Evolutionary conservation across 1,140 invertebrate genomes (phyloP).

Genomic region (Hestina assimilis): DNA sequence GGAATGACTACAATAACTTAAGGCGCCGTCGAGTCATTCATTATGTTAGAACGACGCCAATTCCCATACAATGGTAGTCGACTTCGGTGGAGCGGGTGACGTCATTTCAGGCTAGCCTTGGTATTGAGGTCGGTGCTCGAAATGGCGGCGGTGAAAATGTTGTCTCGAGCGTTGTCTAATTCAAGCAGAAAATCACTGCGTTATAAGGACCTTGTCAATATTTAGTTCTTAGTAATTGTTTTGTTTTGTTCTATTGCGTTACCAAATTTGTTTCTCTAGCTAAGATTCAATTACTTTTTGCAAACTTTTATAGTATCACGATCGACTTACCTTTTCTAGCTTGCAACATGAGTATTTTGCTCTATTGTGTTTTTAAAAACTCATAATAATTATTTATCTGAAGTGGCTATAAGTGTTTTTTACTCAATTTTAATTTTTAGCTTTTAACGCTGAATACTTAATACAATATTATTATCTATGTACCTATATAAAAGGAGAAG

Average conservation of each 20-base stretch:
- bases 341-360: too few species aligned
- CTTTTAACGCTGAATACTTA: too few species aligned
- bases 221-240: background rate
- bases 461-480: too few species aligned
- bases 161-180: conserved; percentile 45
- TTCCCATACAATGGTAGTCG: conserved; percentile 64
- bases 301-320: too few species aligned
- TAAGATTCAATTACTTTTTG: background rate
- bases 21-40: conserved; percentile 55
- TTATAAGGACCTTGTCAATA: conserved; percentile 21
- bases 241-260: too few species aligned
- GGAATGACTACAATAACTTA: conserved; percentile 30
- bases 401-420: too few species aligned
- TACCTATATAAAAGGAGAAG: too few species aligned
- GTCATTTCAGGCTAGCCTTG: conserved; percentile 69
- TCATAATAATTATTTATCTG: too few species aligned
- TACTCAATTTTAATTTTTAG: too few species aligned
- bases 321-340: too few species aligned
- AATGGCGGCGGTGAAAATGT: conserved; percentile 61
- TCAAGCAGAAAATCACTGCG: conserved; percentile 37
- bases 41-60: conserved; percentile 62
- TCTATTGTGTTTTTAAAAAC: too few species aligned
- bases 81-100: conserved; percentile 54
- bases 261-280: background rate
- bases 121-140: conserved; percentile 66